phyloP scores from a whole-genome alignment of 2,113 vertebrate species.

The Triplophysa rosa region DNA sequence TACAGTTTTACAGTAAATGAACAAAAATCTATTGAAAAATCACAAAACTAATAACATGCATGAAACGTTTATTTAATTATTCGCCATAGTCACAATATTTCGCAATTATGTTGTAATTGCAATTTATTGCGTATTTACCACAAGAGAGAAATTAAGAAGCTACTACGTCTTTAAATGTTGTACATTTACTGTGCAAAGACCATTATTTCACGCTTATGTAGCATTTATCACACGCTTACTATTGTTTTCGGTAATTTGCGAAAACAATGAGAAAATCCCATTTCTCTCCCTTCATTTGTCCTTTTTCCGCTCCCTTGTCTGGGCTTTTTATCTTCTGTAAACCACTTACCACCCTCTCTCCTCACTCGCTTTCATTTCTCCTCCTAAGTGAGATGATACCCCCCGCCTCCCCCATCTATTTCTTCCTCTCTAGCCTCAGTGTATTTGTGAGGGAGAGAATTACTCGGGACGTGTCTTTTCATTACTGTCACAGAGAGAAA shows the following conservation, averaged over 20 bases:
- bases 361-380: constrained; percentile 20
- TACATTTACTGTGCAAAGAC: background rate
- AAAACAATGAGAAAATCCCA: constrained; percentile 23
- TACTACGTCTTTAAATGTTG: background rate
- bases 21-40: too few relatives aligned
- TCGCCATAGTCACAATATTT: too few relatives aligned
- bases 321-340: constrained; percentile 38
- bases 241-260: constrained; percentile 11
- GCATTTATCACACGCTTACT: background rate
- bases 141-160: too few relatives aligned
- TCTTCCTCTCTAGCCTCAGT: constrained; percentile 26
- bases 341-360: constrained; percentile 19
- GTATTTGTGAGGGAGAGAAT: constrained; percentile 45
- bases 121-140: too few relatives aligned
- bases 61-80: too few relatives aligned
- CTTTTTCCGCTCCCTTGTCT: constrained; percentile 21
- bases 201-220: background rate
- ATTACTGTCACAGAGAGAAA: constrained; percentile 60
- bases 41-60: too few relatives aligned
- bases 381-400: constrained; percentile 38
- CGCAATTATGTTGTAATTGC: too few relatives aligned
- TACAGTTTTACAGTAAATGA: too few relatives aligned
- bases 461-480: constrained; percentile 61
- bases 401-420: constrained; percentile 1
- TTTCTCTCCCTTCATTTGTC: constrained; percentile 36